Percentiles rank a stretch among this genome's conserved stretches.
phyloP scores from a whole-genome alignment of 2,113 vertebrate species.

The Anas platyrhynchos region DNA sequence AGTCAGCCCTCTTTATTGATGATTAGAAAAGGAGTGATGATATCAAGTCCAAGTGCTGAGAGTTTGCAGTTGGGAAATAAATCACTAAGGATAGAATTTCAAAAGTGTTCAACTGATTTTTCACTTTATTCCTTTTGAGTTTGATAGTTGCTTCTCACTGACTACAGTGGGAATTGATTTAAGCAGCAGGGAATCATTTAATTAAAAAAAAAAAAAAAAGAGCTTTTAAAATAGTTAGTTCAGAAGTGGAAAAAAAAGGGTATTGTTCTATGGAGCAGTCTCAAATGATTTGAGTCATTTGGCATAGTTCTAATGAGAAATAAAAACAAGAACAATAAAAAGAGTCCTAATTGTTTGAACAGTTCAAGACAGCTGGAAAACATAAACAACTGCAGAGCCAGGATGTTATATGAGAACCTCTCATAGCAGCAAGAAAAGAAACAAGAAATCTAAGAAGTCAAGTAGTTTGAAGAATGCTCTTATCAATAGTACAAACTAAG shows the following conservation, averaged over 20 bases:
- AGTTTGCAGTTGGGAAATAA: not conserved
- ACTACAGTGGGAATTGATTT: not conserved
- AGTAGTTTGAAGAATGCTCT: not conserved
- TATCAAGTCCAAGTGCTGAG: not conserved
- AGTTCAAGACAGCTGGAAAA: not conserved
- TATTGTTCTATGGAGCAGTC: not conserved
- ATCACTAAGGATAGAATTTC: not conserved
- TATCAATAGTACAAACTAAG: not conserved
- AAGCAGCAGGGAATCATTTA: not conserved
- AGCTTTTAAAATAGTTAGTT: not conserved
- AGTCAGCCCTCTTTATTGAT: not conserved
- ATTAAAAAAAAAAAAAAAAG: too few species aligned
- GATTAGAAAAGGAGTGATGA: not conserved
- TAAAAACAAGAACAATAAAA: not conserved
- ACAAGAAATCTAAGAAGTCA: not conserved
- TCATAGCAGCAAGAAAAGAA: not conserved
- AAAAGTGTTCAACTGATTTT: not conserved
- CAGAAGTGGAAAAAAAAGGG: not conserved
- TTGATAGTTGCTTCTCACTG: not conserved
- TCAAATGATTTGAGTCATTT: not conserved
- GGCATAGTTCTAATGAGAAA: not conserved
- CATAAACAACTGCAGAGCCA: not conserved
- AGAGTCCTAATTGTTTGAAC: not conserved
- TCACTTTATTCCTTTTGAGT: not conserved
- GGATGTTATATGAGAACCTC: not conserved